These are phyloP conservation scores for Cottoperca gobio DNA, from an alignment of 2,797 vertebrate species.

Conservation along the genomic window DNA sequence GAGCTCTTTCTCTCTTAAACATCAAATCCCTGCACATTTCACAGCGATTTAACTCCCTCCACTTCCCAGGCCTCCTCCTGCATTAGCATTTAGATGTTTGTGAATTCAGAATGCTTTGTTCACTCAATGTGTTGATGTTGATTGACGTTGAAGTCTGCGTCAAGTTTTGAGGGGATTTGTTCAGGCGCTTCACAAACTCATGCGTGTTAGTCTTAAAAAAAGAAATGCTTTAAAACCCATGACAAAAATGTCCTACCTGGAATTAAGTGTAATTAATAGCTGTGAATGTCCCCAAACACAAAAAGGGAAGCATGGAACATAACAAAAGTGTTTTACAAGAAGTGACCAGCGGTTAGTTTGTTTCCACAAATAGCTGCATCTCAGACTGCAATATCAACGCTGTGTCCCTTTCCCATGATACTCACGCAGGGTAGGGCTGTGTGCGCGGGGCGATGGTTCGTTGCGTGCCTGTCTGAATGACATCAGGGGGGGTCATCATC, in stretches of 20 bases:
- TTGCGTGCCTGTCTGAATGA: constrained; percentile 88
- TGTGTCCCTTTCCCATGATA: constrained; percentile 44
- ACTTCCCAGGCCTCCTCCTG: constrained; percentile 1
- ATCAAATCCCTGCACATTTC: constrained; percentile 10
- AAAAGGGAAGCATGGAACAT: too few relatives aligned
- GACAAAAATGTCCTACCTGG: background rate
- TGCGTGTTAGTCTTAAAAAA: background rate
- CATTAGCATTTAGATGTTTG: constrained; percentile 40
- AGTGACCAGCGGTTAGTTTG: background rate
- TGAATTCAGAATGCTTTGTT: constrained; percentile 31
- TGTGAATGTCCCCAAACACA: constrained; percentile 1
- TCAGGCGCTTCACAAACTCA: constrained; percentile 8
- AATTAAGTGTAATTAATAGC: constrained; percentile 18
- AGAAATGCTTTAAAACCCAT: background rate
- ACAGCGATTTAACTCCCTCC: constrained; percentile 4
- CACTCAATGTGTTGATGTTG: constrained; percentile 13
- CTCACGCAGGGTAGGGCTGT: constrained; percentile 90
- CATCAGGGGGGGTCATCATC: constrained; percentile 94
- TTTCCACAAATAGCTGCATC: constrained; percentile 8
- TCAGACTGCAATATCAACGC: constrained; percentile 1
- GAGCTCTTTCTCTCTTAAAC: background rate
- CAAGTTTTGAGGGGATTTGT: constrained; percentile 13
- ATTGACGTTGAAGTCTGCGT: constrained; percentile 20
- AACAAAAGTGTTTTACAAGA: background rate
- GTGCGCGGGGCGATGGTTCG: constrained; percentile 89